Conservation (phyloP, 2,888 invertebrate genomes). For the Rotaria magnacalcarata region DNA sequence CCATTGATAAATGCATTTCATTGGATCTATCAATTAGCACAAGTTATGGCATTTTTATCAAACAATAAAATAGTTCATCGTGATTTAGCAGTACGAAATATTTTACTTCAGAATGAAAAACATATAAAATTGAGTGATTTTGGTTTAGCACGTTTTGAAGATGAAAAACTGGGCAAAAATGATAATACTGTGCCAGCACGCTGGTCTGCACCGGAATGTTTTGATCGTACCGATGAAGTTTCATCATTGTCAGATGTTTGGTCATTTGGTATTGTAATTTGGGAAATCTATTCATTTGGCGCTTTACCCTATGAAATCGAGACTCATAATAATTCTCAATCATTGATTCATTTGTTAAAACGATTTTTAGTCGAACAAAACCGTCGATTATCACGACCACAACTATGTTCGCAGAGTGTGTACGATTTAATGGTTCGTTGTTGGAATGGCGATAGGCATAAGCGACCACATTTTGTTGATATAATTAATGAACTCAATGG, state of each 20-base stretch:
- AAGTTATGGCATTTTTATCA: constrained; percentile 42
- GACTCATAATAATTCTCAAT: not conserved
- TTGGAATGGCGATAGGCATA: not conserved
- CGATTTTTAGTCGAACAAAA: not conserved
- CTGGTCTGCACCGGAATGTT: not conserved
- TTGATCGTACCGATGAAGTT: not conserved
- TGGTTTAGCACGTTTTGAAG: constrained; percentile 34
- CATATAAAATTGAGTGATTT: constrained; percentile 43
- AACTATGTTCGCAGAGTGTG: not conserved
- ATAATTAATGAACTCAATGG: not conserved
- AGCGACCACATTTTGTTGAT: not conserved
- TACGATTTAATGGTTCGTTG: not conserved
- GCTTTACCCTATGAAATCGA: not conserved
- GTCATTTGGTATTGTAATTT: not conserved
- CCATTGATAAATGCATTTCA: not conserved
- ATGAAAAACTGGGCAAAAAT: not conserved
- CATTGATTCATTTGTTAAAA: not conserved
- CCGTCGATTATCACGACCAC: not conserved
- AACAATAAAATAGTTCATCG: constrained; percentile 36
- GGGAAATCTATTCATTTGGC: not conserved
- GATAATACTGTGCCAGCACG: not conserved
- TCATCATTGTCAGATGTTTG: not conserved
- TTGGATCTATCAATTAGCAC: constrained; percentile 42
- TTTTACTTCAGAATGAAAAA: constrained; percentile 31
- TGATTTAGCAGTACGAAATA: constrained; percentile 44